Evolutionary conservation across 1,140 invertebrate species (phyloP).

Genomic region (Monomorium pharaonis): DNA sequence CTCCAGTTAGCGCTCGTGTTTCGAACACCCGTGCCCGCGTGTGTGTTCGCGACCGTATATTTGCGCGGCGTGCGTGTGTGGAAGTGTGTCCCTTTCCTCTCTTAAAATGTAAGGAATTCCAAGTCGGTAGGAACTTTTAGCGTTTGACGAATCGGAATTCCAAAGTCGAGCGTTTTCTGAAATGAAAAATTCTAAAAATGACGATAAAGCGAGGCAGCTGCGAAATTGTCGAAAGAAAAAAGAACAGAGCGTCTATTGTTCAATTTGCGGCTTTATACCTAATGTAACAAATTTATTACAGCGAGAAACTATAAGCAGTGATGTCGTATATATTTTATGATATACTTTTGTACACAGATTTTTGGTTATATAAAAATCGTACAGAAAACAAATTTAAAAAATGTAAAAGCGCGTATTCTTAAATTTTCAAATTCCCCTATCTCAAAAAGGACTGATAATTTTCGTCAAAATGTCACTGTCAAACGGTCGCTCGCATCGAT

Average conservation of each 20-base stretch:
- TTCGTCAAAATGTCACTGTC: not conserved
- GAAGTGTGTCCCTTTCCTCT: constrained; percentile 20
- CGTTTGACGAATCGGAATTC: constrained; percentile 29
- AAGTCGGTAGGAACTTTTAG: not conserved
- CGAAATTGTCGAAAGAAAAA: not conserved
- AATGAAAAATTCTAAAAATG: not conserved
- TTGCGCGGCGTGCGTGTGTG: not conserved
- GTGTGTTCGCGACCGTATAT: not conserved
- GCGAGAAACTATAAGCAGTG: not conserved
- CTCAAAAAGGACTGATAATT: not conserved
- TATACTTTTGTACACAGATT: not conserved
- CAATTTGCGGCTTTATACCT: not conserved
- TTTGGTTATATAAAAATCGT: not conserved
- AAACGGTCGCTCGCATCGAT: not conserved
- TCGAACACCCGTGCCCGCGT: not conserved
- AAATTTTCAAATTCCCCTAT: not conserved
- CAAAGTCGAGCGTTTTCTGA: not conserved
- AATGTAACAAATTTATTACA: not conserved
- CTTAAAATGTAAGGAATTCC: constrained; percentile 17
- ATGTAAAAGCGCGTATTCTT: not conserved
- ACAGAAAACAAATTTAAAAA: not conserved
- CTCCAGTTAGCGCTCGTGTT: not conserved
- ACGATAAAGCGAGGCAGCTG: not conserved
- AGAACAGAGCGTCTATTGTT: not conserved
- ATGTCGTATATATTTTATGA: not conserved